A percentile compares a stretch with the other conserved stretches of the same genome.
These are phyloP conservation scores for Sebastes ruberrimus DNA, from an alignment of 2,797 vertebrate genomes.

Conservation along the genomic window DNA sequence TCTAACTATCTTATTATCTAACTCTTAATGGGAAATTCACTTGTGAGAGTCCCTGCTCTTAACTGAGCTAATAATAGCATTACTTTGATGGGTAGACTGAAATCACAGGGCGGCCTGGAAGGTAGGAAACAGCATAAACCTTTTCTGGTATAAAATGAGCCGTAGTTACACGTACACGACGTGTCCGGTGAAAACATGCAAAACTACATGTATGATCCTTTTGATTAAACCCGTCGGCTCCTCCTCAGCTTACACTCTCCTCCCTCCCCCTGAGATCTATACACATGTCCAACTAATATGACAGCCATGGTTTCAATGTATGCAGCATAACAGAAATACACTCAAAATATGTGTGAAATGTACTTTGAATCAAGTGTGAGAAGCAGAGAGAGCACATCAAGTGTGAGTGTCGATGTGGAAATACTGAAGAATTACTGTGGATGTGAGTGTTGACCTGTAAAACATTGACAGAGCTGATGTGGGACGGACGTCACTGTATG, in stretches of 20 bases:
- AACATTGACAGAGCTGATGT: conserved; percentile 5
- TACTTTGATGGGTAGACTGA: neutral
- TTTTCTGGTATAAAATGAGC: neutral
- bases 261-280: neutral
- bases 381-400: neutral
- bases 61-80: no score
- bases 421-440: neutral
- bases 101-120: neutral
- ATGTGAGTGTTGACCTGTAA: conserved; percentile 21
- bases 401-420: conserved; percentile 9
- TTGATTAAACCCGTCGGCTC: neutral
- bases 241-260: neutral
- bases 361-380: neutral
- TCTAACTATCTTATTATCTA: no score
- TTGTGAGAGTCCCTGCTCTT: neutral
- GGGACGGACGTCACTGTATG: conserved; percentile 12
- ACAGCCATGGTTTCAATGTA: neutral
- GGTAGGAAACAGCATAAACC: neutral
- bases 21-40: neutral
- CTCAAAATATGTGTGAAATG: neutral
- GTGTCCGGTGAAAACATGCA: neutral
- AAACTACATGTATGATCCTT: neutral
- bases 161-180: neutral
- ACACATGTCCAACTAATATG: neutral
- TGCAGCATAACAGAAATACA: neutral